These are phyloP conservation scores for Abramis brama DNA, from an alignment of 2,113 vertebrate species.

Conservation along the genomic window DNA sequence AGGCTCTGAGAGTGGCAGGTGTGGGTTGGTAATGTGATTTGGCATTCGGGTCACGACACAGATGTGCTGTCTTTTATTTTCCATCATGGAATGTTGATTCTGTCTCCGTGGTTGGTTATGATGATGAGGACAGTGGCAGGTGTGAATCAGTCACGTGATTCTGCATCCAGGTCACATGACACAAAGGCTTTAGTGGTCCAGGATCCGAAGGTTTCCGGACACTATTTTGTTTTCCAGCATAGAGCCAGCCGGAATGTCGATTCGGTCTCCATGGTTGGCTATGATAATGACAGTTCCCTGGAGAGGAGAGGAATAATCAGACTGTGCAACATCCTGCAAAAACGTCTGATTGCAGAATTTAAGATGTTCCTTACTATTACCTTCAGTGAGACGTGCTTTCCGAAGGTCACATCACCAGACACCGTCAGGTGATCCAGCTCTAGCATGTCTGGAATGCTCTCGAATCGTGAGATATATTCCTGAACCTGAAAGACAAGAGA, in stretches of 20 bases:
- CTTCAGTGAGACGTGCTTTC: conserved; percentile 96
- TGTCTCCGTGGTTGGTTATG: conserved; percentile 95
- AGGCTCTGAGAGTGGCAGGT: conserved; percentile 7
- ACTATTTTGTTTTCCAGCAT: conserved; percentile 98
- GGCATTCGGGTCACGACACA: neutral
- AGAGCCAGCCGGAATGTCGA: conserved; percentile 95
- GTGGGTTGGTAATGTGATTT: conserved; percentile 53
- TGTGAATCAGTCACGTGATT: conserved; percentile 22
- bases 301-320: neutral
- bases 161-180: neutral
- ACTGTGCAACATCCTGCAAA: neutral
- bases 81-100: conserved; percentile 94
- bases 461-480: conserved; percentile 92
- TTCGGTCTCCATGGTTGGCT: conserved; percentile 96
- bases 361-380: conserved; percentile 63
- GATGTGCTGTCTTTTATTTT: conserved; percentile 93
- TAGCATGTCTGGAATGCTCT: conserved; percentile 98
- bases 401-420: conserved; percentile 97
- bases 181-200: conserved; percentile 87
- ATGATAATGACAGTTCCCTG: conserved; percentile 99
- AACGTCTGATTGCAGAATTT: neutral
- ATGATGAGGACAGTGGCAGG: conserved; percentile 76
- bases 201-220: conserved; percentile 96
- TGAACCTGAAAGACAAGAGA: conserved; percentile 81
- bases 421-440: conserved; percentile 98